Evolutionary conservation across 1,140 invertebrate species (phyloP), one percentile per base, ranked within the genome.

Genomic region (Plutomurus gul): DNA sequence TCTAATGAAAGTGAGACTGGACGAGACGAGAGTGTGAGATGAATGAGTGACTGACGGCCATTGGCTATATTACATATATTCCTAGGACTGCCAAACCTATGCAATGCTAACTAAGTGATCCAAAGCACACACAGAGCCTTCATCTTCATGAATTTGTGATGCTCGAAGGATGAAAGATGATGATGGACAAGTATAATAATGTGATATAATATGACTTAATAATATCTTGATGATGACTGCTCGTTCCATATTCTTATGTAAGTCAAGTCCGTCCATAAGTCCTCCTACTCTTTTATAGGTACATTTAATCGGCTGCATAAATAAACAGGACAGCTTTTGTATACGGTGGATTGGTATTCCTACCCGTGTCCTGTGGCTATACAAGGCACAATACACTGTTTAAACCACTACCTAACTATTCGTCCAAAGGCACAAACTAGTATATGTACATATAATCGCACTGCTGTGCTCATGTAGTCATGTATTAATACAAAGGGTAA

Each of bases 161-260:
- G 56, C 56, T n/a, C 56, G 56, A 65, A 65, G 56, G 56, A 65
- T 65, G 56, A 65, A 65, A 36, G 56, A 65, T 65, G 56, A 65
- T 65, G 56, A 65, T 65, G 56, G 56, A 65, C 56, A 65, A 65
- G 27, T 65, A 65, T 65, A 65, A 65, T 65, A 65, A n/a, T n/a
- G n/a, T 65, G 56, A 65, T 65, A 65, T 65, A 65, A 65, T 65
- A 65, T 36, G 56, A 65, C 56, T 65, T 65, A 65, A 65, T 65
- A 65, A 65, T 65, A 65, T 65, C 56, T 65, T 65, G 56, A 65
- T 65, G 36, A 65, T 65, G 36, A n/a, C 13, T 65, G n/a, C n/a
- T 65, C 56, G 27, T 5, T 65, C 56, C 56, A 65, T 65, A 65
- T 65, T 65, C 56, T 65, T 25, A 65, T 65, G 56, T 65, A 65